Conservation (phyloP, 2,888 invertebrate genomes). For the Calliphora vomitoria region DNA sequence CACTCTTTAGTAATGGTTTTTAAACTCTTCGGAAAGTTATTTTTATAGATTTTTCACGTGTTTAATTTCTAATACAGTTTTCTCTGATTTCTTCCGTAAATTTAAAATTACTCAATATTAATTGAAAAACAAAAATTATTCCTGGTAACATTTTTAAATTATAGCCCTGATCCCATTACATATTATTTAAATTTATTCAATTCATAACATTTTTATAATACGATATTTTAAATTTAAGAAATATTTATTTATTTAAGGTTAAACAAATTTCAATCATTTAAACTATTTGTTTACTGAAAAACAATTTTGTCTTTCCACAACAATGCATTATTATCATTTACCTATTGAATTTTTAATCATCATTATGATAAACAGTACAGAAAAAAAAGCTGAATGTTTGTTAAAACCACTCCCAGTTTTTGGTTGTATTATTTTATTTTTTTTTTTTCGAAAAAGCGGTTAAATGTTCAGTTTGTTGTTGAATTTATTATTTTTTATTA, state of each 20-base stretch:
- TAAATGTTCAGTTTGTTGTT: constrained; percentile 57
- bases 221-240: constrained; percentile 9
- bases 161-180: no score
- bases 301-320: constrained; percentile 4
- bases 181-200: not conserved
- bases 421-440: not conserved
- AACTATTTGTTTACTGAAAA: constrained; percentile 43
- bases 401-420: constrained; percentile 65
- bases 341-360: constrained; percentile 55
- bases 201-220: not conserved
- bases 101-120: no score
- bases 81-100: no score
- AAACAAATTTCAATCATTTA: constrained; percentile 3
- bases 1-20: no score
- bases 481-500: constrained; percentile 38
- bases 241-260: constrained; percentile 31
- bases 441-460: constrained; percentile 36
- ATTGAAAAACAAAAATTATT: no score
- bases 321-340: constrained; percentile 37
- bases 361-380: constrained; percentile 41
- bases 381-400: constrained; percentile 55
- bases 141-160: no score
- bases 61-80: no score
- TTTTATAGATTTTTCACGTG: no score
- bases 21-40: no score